A percentile compares a stretch with the other conserved stretches of the same genome.
Conservation (phyloP, 1,140 invertebrate genomes). For the Sogatella furcifera region DNA sequence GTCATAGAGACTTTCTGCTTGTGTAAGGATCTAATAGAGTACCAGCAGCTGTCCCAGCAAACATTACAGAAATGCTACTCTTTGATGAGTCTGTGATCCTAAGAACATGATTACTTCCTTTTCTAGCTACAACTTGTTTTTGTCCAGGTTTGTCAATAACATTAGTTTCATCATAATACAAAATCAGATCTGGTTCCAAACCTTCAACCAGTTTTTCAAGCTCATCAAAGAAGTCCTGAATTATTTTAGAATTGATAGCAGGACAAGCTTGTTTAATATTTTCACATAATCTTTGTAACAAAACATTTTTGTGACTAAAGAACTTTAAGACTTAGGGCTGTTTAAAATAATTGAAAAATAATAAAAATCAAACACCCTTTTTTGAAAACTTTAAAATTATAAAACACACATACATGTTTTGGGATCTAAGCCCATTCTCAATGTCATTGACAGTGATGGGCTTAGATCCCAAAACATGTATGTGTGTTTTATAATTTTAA, state of each 20-base stretch:
- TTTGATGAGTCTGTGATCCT: slow-evolving; percentile 28
- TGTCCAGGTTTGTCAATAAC: slow-evolving; percentile 32
- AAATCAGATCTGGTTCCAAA: slow-evolving; percentile 26
- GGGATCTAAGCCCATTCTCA: too few relatives aligned
- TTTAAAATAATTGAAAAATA: too few relatives aligned
- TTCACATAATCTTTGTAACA: slow-evolving; percentile 7
- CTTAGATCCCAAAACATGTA: too few relatives aligned
- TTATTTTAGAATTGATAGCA: slow-evolving; percentile 11
- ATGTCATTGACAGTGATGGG: too few relatives aligned
- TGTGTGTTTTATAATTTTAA: too few relatives aligned
- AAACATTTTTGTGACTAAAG: not conserved
- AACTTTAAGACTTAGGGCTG: too few relatives aligned
- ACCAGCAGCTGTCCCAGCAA: slow-evolving; percentile 25
- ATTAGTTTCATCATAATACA: slow-evolving; percentile 36
- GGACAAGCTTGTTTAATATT: slow-evolving; percentile 14
- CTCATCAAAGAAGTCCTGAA: slow-evolving; percentile 27
- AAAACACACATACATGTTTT: too few relatives aligned
- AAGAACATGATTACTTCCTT: slow-evolving; percentile 29
- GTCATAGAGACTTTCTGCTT: slow-evolving; percentile 24
- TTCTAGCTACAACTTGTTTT: slow-evolving; percentile 26
- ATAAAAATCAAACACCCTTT: too few relatives aligned
- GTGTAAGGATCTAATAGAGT: slow-evolving; percentile 27
- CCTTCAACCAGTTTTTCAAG: slow-evolving; percentile 23
- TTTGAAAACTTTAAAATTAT: too few relatives aligned
- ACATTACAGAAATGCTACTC: slow-evolving; percentile 27